Percentiles rank a stretch among this genome's conserved stretches.
These are phyloP conservation scores for Apostichopus japonicus DNA, from an alignment of 35 echinoderm and acorn worm genomes.

Conservation along the genomic window DNA sequence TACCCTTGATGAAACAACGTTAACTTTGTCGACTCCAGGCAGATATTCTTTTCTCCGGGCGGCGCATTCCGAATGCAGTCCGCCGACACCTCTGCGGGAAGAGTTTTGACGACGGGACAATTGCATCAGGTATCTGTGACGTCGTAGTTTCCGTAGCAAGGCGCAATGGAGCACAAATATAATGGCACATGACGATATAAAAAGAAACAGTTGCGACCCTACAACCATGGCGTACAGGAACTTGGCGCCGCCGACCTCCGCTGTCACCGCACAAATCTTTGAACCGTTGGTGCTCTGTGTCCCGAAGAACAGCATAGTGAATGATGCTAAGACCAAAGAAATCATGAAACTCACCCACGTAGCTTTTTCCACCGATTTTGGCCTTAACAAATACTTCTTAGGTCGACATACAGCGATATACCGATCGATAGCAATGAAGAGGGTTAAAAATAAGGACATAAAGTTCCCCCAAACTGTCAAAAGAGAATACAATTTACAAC, in stretches of 20 bases:
- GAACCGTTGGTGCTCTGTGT: background rate
- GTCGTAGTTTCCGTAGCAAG: background rate
- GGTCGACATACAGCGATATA: conserved; percentile 17
- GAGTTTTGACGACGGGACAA: no score
- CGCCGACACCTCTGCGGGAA: background rate
- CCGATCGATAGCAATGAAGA: background rate
- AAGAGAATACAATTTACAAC: background rate
- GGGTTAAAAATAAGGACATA: conserved; percentile 23
- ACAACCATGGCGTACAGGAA: background rate
- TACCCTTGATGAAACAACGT: background rate
- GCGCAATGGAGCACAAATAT: background rate
- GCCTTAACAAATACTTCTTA: background rate
- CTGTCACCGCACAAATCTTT: no score
- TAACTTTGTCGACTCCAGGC: background rate
- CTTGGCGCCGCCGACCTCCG: no score
- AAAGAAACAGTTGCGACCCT: background rate
- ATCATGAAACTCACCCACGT: background rate
- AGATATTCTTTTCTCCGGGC: background rate
- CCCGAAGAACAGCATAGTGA: background rate
- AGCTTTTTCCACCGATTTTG: background rate
- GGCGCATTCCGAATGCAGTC: background rate
- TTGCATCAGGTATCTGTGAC: background rate
- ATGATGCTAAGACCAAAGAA: background rate
- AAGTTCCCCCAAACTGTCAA: background rate
- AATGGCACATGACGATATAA: background rate